Conservation (phyloP, 2,888 invertebrate genomes). For the Heliconius ismenius region DNA sequence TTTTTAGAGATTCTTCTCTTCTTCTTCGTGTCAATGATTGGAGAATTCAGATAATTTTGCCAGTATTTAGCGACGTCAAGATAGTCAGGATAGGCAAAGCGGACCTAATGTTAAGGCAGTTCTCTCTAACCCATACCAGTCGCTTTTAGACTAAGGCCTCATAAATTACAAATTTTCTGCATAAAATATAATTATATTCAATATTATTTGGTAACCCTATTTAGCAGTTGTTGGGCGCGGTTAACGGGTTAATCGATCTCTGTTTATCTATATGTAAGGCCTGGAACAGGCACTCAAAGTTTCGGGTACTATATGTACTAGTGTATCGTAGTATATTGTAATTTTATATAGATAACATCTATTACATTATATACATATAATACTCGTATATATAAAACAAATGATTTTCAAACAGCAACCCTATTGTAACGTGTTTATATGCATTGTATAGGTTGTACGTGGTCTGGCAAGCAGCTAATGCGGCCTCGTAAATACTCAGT, state of each 20-base stretch:
- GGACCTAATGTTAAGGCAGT: no score
- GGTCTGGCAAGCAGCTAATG: conserved; percentile 38
- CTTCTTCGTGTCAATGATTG: no score
- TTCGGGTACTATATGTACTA: not conserved
- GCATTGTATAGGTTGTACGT: conserved; percentile 36
- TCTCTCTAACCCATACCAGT: no score
- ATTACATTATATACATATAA: not conserved
- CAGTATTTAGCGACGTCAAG: no score
- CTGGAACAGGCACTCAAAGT: conserved; percentile 12
- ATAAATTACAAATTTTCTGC: no score
- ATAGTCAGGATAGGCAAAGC: no score
- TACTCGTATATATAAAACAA: not conserved
- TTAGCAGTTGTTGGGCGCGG: conserved; percentile 41
- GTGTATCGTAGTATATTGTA: not conserved
- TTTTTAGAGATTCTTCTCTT: no score
- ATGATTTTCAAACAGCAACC: conserved; percentile 6
- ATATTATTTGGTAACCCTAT: conserved; percentile 20
- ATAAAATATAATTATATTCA: not conserved
- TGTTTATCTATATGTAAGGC: conserved; percentile 50
- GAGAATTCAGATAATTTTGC: no score
- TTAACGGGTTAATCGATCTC: conserved; percentile 60
- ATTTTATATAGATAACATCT: not conserved
- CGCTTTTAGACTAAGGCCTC: no score
- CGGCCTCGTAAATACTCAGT: conserved; percentile 36
- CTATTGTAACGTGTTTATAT: conserved; percentile 27